Evolutionary conservation across 2,113 vertebrate species (phyloP).

Genomic region (Melanotaenia duboulayi): DNA sequence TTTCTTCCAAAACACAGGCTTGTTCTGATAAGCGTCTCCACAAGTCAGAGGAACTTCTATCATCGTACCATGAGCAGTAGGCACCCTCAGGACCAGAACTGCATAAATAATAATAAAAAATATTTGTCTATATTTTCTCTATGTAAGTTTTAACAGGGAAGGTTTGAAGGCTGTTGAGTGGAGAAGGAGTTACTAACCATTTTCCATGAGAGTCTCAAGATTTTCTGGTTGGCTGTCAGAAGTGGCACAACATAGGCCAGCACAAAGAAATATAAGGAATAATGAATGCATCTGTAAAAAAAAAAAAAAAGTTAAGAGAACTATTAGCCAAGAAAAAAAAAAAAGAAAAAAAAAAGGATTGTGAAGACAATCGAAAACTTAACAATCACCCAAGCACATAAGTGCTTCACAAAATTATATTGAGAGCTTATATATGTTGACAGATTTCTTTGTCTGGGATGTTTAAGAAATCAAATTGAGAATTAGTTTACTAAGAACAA

Average conservation of each 20-base stretch:
- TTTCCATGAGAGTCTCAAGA: slow-evolving; percentile 59
- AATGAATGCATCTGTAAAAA: slow-evolving; percentile 70
- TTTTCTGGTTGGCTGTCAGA: background rate
- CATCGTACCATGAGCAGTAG: background rate
- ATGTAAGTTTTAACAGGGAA: background rate
- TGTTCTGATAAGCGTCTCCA: slow-evolving; percentile 54
- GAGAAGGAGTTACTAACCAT: slow-evolving; percentile 68
- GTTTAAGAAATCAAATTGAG: background rate
- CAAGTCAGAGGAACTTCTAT: slow-evolving; percentile 70
- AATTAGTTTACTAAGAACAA: too few relatives aligned
- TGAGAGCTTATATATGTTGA: too few relatives aligned
- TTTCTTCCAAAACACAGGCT: slow-evolving; percentile 75
- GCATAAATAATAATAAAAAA: background rate
- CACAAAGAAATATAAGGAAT: slow-evolving; percentile 48
- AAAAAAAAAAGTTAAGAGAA: background rate
- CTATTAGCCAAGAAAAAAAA: too few relatives aligned
- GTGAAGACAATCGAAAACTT: too few relatives aligned
- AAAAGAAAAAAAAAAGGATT: background rate
- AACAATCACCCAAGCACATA: background rate
- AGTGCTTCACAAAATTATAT: background rate
- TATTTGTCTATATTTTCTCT: background rate
- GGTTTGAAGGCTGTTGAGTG: background rate
- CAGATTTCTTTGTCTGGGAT: too few relatives aligned
- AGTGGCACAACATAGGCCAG: slow-evolving; percentile 16
- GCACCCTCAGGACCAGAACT: slow-evolving; percentile 75